These are phyloP conservation scores for Drosophila persimilis DNA, from an alignment of 1,140 invertebrate genomes.

Conservation along the genomic window DNA sequence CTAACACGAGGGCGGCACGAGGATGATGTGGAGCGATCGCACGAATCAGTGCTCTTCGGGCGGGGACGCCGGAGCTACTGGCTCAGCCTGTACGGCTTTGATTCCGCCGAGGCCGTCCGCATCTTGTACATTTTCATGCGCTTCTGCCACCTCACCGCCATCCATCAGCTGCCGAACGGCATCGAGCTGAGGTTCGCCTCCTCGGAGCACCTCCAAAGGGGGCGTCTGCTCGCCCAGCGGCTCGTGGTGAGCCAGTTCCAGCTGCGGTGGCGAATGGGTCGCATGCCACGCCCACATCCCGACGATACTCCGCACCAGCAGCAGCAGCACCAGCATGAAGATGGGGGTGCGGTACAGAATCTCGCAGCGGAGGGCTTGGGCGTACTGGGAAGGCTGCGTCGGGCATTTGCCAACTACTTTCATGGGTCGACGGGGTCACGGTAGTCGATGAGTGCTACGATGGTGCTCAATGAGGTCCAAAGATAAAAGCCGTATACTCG, in stretches of 20 bases:
- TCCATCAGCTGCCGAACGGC: slow-evolving; percentile 4
- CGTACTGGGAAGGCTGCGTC: slow-evolving; percentile 19
- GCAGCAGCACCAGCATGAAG: background rate
- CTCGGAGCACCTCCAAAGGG: slow-evolving; percentile 18
- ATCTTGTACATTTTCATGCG: slow-evolving; percentile 19
- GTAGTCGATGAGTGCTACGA: too few relatives aligned
- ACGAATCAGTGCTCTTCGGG: background rate
- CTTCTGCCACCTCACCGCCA: slow-evolving; percentile 9
- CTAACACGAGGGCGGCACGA: too few relatives aligned
- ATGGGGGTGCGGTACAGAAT: background rate
- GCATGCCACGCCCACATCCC: background rate
- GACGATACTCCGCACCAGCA: background rate
- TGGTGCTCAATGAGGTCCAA: too few relatives aligned
- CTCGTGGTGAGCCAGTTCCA: slow-evolving; percentile 22
- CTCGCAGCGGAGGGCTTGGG: background rate
- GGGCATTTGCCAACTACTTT: slow-evolving; percentile 31
- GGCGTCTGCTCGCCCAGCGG: slow-evolving; percentile 22
- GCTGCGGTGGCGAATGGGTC: slow-evolving; percentile 24
- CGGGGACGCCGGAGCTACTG: slow-evolving; percentile 2
- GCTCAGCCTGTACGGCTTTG: slow-evolving; percentile 27
- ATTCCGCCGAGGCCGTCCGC: slow-evolving; percentile 7
- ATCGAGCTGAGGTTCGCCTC: slow-evolving; percentile 28
- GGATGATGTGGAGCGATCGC: slow-evolving; percentile 19
- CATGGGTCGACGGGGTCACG: too few relatives aligned
- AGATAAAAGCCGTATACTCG: too few relatives aligned